A percentile compares a stretch with the other conserved stretches of the same genome.
Evolutionary conservation across 2,797 vertebrate species (phyloP).

Genomic region (Sebastiscus albofasciatus): DNA sequence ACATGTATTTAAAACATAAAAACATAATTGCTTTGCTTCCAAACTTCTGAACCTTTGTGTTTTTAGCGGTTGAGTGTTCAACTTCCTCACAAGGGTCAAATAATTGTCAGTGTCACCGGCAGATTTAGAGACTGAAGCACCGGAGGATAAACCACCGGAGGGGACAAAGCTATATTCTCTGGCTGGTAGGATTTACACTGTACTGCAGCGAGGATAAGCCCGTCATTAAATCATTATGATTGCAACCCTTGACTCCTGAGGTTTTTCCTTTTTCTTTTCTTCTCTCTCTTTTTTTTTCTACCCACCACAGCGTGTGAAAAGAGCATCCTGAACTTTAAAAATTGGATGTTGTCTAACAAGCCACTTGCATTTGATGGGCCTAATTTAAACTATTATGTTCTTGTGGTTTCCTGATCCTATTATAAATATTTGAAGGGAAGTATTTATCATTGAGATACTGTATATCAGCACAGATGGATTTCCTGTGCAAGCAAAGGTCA

Average conservation of each 20-base stretch:
- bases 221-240: slow-evolving; percentile 81
- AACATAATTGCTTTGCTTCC: slow-evolving; percentile 31
- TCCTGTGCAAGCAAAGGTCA: slow-evolving; percentile 85
- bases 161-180: slow-evolving; percentile 72
- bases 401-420: slow-evolving; percentile 81
- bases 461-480: slow-evolving; percentile 82
- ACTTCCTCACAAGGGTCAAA: slow-evolving; percentile 69
- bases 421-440: slow-evolving; percentile 87
- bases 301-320: slow-evolving; percentile 63
- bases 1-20: slow-evolving; percentile 35
- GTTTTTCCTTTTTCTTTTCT: slow-evolving; percentile 20
- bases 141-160: slow-evolving; percentile 66
- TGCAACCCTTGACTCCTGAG: slow-evolving; percentile 69
- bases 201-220: slow-evolving; percentile 68
- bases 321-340: slow-evolving; percentile 57
- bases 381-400: slow-evolving; percentile 85
- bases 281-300: slow-evolving; percentile 17
- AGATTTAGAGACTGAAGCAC: slow-evolving; percentile 68
- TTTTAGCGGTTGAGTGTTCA: slow-evolving; percentile 49
- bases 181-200: slow-evolving; percentile 74
- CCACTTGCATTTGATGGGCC: slow-evolving; percentile 75
- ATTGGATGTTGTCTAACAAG: slow-evolving; percentile 68
- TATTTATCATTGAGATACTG: slow-evolving; percentile 85
- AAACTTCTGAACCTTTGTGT: slow-evolving; percentile 47
- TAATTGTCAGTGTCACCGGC: slow-evolving; percentile 70